Conservation (phyloP, 2,797 vertebrate species). For the Tympanoctomys barrerae region DNA sequence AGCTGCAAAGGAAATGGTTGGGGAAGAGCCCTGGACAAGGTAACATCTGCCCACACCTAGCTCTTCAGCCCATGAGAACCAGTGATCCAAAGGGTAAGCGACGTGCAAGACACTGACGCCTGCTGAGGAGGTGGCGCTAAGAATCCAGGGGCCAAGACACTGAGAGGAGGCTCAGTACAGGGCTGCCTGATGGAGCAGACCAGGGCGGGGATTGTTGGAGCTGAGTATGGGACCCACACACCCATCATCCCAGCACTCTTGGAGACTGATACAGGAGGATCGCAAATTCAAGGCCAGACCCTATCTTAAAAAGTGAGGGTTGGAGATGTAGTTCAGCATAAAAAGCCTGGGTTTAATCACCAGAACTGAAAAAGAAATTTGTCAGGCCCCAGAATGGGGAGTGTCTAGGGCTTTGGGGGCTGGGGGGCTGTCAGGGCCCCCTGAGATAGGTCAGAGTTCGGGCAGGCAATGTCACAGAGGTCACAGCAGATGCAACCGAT, state of each 20-base stretch:
- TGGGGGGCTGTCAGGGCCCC: not conserved
- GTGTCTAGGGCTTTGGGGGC: not conserved
- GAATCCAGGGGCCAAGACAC: not conserved
- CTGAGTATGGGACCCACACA: no score
- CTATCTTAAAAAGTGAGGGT: not conserved
- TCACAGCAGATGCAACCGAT: no score
- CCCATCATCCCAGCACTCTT: not conserved
- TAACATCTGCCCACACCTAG: not conserved
- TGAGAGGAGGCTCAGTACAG: not conserved
- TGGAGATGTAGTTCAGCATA: not conserved
- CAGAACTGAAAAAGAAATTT: not conserved
- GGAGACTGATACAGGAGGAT: not conserved
- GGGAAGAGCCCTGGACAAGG: not conserved
- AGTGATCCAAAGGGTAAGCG: rapidly evolving
- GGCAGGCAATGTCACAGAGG: not conserved
- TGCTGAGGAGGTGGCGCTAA: not conserved
- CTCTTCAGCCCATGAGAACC: not conserved
- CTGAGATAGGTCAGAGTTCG: not conserved
- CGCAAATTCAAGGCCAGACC: not conserved
- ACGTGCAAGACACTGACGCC: not conserved
- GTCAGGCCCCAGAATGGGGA: not conserved
- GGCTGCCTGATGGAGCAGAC: not conserved
- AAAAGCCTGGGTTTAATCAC: not conserved
- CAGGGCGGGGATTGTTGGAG: not conserved
- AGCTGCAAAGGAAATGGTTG: not conserved